Percentiles rank a stretch among this genome's conserved stretches.
Evolutionary conservation across 2,888 invertebrate genomes (phyloP).

Genomic region (Esperia sulphurella): DNA sequence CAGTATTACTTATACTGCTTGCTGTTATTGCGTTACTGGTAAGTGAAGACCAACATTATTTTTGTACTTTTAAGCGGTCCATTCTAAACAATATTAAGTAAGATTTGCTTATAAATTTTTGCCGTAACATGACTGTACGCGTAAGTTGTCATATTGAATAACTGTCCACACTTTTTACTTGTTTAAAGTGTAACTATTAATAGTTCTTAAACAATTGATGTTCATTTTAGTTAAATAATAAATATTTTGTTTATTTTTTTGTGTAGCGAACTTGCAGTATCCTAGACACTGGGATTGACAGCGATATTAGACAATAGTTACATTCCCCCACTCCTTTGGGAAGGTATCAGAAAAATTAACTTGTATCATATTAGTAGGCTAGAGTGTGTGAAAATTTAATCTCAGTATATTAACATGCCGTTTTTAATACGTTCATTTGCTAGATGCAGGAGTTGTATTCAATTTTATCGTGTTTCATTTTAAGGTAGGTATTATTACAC

Average conservation of each 20-base stretch:
- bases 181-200: no score
- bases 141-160: no score
- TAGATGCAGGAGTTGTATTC: neutral
- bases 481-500: no score
- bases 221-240: neutral
- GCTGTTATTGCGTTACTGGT: slow-evolving; percentile 90
- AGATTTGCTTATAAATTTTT: neutral
- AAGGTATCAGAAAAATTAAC: slow-evolving; percentile 24
- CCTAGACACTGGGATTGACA: slow-evolving; percentile 44
- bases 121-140: neutral
- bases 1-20: slow-evolving; percentile 86
- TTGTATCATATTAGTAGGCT: neutral
- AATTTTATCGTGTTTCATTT: neutral
- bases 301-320: slow-evolving; percentile 38
- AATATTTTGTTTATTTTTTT: neutral
- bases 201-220: neutral
- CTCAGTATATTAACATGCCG: neutral
- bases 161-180: no score
- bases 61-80: no score
- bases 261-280: slow-evolving; percentile 54
- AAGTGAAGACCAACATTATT: slow-evolving; percentile 58
- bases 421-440: neutral
- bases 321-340: slow-evolving; percentile 21
- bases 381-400: neutral
- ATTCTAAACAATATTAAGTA: neutral